Percentiles rank a stretch among this genome's conserved stretches.
Evolutionary conservation across 2,113 vertebrate genomes (phyloP).

Genomic region (Notarius lentiginosus): DNA sequence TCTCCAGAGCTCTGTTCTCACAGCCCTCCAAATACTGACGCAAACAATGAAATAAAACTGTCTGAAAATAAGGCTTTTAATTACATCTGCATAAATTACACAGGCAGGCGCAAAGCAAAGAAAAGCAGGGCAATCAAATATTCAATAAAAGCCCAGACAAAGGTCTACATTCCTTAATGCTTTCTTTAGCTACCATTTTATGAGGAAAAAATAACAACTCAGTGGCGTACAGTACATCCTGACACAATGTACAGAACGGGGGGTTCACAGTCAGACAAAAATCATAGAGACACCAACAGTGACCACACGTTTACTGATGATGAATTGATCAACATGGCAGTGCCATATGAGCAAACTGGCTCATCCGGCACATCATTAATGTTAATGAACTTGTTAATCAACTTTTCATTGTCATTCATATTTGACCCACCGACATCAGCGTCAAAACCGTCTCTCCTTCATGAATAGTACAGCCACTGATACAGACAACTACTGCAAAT

Average conservation of each 20-base stretch:
- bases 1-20: conserved; percentile 41
- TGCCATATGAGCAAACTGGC: not conserved
- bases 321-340: too few species aligned
- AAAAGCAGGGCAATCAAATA: conserved; percentile 53
- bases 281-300: not conserved
- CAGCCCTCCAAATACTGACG: conserved; percentile 35
- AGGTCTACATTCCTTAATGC: conserved; percentile 44
- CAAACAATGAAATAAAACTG: conserved; percentile 52
- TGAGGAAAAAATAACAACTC: conserved; percentile 22
- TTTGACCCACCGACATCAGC: not conserved
- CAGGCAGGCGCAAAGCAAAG: conserved; percentile 40
- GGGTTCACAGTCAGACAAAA: not conserved
- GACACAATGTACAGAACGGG: not conserved
- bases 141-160: conserved; percentile 44
- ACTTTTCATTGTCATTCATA: not conserved
- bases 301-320: not conserved
- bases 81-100: conserved; percentile 55
- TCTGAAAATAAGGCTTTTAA: conserved; percentile 50
- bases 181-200: not conserved
- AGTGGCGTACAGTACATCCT: not conserved
- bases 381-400: too few species aligned
- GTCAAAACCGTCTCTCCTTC: not conserved
- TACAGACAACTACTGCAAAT: not conserved
- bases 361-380: not conserved
- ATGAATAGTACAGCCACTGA: not conserved